These are phyloP conservation scores for Entelurus aequoreus DNA, from an alignment of 2,113 vertebrate species.

Conservation along the genomic window DNA sequence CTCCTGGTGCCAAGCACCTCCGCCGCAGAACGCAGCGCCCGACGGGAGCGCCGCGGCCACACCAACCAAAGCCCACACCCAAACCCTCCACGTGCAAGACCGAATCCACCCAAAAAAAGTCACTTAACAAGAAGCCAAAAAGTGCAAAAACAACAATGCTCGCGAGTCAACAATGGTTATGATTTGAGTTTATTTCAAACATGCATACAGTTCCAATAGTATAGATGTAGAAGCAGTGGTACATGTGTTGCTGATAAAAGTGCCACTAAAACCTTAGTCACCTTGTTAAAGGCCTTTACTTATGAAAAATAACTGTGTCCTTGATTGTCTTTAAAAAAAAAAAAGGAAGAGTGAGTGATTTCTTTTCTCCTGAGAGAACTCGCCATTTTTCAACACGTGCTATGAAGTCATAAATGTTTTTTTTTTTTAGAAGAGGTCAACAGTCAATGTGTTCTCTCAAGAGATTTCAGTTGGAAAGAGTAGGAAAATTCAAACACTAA, in stretches of 20 bases:
- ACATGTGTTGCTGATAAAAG: conserved; percentile 14
- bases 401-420: conserved; percentile 6
- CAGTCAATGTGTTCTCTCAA: background rate
- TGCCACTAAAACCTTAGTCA: conserved; percentile 6
- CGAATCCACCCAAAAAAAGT: no score
- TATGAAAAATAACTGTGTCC: conserved; percentile 1
- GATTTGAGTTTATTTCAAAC: background rate
- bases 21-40: no score
- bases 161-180: no score
- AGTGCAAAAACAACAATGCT: no score
- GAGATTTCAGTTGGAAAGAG: background rate
- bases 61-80: no score
- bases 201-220: conserved; percentile 11
- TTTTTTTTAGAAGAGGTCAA: background rate
- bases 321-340: background rate
- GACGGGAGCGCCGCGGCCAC: no score
- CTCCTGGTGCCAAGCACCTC: no score
- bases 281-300: conserved; percentile 7
- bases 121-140: no score
- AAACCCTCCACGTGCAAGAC: no score
- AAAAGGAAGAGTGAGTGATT: background rate
- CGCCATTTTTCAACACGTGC: conserved; percentile 19
- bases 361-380: conserved; percentile 7
- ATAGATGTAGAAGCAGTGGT: conserved; percentile 5
- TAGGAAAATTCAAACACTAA: no score